phyloP scores from a whole-genome alignment of 2,113 vertebrate genomes.

The Puntigrus tetrazona region DNA sequence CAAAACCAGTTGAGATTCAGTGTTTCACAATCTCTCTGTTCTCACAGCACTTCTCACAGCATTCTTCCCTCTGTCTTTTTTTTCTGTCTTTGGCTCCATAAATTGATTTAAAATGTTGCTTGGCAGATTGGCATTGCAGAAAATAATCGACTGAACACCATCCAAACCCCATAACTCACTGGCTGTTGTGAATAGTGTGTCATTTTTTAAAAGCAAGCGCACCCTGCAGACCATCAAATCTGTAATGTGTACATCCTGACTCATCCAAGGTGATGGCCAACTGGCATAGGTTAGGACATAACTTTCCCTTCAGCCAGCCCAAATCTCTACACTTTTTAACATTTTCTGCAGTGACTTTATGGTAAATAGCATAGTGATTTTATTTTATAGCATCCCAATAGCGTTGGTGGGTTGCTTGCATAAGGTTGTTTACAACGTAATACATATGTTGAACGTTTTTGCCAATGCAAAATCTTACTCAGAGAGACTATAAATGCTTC shows the following conservation, averaged over 20 bases:
- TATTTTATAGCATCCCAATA: too few relatives aligned
- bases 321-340: neutral
- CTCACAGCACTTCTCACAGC: neutral
- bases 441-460: too few relatives aligned
- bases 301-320: conserved; percentile 7
- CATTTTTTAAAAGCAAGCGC: conserved; percentile 68
- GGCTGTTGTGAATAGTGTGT: conserved; percentile 64
- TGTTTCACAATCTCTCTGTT: neutral
- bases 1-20: neutral
- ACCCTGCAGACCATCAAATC: conserved; percentile 57
- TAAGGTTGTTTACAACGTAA: too few relatives aligned
- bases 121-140: conserved; percentile 70
- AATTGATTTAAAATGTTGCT: conserved; percentile 70
- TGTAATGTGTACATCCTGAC: conserved; percentile 35
- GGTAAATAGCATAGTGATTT: too few relatives aligned
- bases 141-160: conserved; percentile 76
- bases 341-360: neutral
- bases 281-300: conserved; percentile 6
- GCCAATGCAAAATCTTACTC: too few relatives aligned
- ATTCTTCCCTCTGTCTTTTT: neutral
- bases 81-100: conserved; percentile 64
- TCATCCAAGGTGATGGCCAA: conserved; percentile 15
- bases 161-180: conserved; percentile 71
- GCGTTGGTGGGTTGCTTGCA: too few relatives aligned
- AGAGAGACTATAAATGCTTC: too few relatives aligned